Base-by-base conservation (phyloP, 2,797 vertebrate genomes). In the Dipus sagitta region DNA sequence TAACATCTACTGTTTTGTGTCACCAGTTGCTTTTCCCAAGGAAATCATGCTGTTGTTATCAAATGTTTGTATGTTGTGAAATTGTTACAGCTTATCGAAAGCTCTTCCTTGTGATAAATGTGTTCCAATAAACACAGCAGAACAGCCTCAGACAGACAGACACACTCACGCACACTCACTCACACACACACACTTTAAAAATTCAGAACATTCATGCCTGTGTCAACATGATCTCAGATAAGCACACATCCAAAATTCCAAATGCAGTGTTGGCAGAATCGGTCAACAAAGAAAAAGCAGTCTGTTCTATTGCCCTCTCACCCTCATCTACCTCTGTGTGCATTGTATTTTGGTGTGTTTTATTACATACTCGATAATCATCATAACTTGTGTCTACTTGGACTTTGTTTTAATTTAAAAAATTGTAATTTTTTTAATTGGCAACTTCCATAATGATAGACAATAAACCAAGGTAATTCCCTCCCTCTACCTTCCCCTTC, bases 181-280 rank as follows among this genome's bases (percentile, higher is more conserved):
- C 77, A 81, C 60, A 68, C 23, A 83, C 47, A 38, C 26, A 77
- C 42, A 30, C 17, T 91, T 89, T 47, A 84, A 74, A 95, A 83
- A 90, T 88, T 92, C 80, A 95, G 90, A 96, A 78, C 71, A 92
- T 79, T 85, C 74, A 21, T 65, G 76, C 83, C 90, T 92, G 76
- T 95, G 92, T 94, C 96, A 96, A 86, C 88, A 90, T 80, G 85
- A 86, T 86, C 79, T 54, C 93, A 90, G 94, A 95, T 86, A 90
- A 96, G 90, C 82, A 93, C 71, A 86, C 87, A 86, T 60, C 62
- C 85, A 72, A 85, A 70, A 91, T 94, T 67, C 58, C 87, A 93
- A 92, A 93, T 64, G 28, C 0, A 9, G 86, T 34, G 20, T 23
- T 92, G 86, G 62, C 68, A 74, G 72, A n/a, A 21, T 11, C 60